Evolutionary conservation across 2,113 vertebrate species (phyloP).

Genomic region (Vulpes ferrilata): DNA sequence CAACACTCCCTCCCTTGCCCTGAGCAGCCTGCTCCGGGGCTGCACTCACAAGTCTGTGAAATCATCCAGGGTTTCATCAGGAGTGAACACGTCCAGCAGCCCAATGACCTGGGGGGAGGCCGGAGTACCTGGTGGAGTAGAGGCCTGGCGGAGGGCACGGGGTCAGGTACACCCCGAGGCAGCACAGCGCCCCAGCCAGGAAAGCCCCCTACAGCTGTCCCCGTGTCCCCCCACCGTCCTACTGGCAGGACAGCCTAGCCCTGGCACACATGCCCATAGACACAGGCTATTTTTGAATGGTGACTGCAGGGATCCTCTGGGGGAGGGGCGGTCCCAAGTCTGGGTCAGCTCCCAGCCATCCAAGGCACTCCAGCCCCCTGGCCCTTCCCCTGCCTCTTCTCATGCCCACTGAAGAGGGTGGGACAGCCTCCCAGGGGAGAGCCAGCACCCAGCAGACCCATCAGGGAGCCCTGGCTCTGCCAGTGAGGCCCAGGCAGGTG

Average conservation of each 20-base stretch:
- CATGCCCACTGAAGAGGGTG: background rate
- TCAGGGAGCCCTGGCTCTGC: background rate
- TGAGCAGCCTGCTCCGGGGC: background rate
- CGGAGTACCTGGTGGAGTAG: background rate
- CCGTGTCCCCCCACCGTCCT: background rate
- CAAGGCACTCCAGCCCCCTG: background rate
- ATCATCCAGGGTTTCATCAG: conserved; percentile 93
- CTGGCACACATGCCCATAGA: conserved; percentile 42
- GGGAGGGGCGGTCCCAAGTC: conserved; percentile 47
- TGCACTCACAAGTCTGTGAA: conserved; percentile 97
- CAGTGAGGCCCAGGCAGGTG: background rate
- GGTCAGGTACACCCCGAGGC: accelerated
- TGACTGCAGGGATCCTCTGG: conserved; percentile 45
- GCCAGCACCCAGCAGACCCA: background rate
- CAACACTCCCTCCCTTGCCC: background rate
- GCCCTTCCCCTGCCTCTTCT: background rate
- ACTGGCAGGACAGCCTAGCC: background rate
- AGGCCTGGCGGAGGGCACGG: accelerated
- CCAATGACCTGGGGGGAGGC: conserved; percentile 94
- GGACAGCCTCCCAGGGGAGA: background rate
- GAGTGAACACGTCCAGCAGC: conserved; percentile 96
- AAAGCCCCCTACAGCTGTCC: background rate
- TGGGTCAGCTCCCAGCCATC: background rate
- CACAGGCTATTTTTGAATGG: conserved; percentile 72
- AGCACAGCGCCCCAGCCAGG: background rate